A percentile compares a stretch with the other conserved stretches of the same genome.
Conservation (phyloP, 2,113 vertebrate species). For the Phyllostomus discolor region DNA sequence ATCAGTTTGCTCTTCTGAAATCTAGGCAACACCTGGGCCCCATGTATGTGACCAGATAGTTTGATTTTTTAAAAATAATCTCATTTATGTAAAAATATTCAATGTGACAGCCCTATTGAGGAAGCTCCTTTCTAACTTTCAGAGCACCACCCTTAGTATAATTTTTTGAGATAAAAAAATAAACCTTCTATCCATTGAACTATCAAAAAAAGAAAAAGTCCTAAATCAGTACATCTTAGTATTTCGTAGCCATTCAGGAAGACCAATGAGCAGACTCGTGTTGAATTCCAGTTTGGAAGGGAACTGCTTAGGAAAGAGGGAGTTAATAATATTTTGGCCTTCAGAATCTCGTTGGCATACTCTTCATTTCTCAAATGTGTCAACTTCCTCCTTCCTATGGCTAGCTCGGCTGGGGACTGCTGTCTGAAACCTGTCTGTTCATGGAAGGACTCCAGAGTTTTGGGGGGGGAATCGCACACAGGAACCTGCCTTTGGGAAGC, state of each 20-base stretch:
- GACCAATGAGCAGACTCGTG: background rate
- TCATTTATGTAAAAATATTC: slow-evolving; percentile 21
- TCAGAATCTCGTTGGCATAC: slow-evolving; percentile 20
- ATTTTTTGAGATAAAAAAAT: background rate
- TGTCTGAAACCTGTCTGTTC: slow-evolving; percentile 54
- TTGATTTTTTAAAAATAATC: background rate
- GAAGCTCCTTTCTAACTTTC: slow-evolving; percentile 29
- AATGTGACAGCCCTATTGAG: background rate
- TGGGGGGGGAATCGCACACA: background rate
- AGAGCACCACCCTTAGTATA: background rate
- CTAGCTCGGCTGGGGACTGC: slow-evolving; percentile 61
- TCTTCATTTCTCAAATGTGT: slow-evolving; percentile 53
- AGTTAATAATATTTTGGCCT: slow-evolving; percentile 59
- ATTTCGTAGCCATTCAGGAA: background rate
- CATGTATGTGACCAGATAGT: background rate
- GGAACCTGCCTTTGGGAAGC: slow-evolving; percentile 28
- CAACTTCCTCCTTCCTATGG: slow-evolving; percentile 63
- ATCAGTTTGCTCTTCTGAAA: background rate
- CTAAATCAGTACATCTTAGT: background rate
- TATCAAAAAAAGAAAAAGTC: background rate
- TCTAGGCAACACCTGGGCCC: background rate
- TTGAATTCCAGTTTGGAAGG: slow-evolving; percentile 10
- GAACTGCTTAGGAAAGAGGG: slow-evolving; percentile 20
- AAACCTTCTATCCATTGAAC: background rate
- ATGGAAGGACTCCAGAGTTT: slow-evolving; percentile 61